Base-by-base conservation (phyloP, 35 echinoderm and acorn worm species). In the Diadema setosum region DNA sequence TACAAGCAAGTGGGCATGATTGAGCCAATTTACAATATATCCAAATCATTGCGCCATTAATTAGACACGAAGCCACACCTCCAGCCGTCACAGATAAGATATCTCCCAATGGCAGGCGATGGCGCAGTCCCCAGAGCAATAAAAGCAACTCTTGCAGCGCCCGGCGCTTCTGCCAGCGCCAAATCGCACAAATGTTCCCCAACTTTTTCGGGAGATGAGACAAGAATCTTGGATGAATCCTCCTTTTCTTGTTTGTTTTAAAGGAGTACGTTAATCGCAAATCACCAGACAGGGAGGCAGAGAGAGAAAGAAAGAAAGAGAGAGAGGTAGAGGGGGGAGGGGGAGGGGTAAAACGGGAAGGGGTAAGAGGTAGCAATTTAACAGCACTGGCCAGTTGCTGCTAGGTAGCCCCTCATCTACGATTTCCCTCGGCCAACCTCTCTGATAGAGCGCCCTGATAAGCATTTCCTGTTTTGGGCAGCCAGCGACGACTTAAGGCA, bases 401-500 rank as follows among this genome's bases (percentile, higher is more conserved):
- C 36, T 26, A 78, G 73, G 35, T 44, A 20, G 73, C 73, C 73
- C 73, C 73, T 44, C 73, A 31, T 78, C 27, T 36, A 36, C 73
- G 73, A 78, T 78, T 78, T 78, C 73, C 73, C 73, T 44, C 40
- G 35, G 24, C 73, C 73, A 78, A 78, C 73, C 73, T 78, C 73
- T n/a, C 21, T 20, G 73, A 78, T 78, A 78, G 37, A 78, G 73
- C 11, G 18, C 44, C 40, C 73, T 44, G 73, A 78, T 78, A 78
- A 78, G 35, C 33, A 41, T 23, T 78, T 78, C 73, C 73, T 78
- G 73, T 78, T 78, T 33, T 78, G 40, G 39, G 44, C 35, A 41
- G 73, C 73, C 73, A 78, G 73, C 73, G 15, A n/a, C n/a, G n/a
- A n/a, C n/a, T n/a, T n/a, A n/a, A n/a, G n/a, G n/a, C n/a, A n/a